Conservation (phyloP, 2,113 vertebrate genomes). For the Neolamprologus falcicula region DNA sequence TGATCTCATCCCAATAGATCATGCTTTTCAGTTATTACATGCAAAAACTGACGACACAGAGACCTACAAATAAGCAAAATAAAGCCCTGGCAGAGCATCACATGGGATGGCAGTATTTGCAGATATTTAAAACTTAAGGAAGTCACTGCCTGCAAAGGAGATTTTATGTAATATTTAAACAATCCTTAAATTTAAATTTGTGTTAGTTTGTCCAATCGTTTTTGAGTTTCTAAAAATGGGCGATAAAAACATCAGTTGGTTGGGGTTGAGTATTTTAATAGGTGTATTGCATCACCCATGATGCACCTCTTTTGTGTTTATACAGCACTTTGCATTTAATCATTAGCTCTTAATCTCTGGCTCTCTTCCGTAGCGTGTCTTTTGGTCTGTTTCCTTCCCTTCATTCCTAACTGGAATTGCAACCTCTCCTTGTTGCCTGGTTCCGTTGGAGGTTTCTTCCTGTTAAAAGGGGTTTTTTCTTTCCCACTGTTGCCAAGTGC, state of each 20-base stretch:
- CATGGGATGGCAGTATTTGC: background rate
- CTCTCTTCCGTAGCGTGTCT: background rate
- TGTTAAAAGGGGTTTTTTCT: rapidly evolving
- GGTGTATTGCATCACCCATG: background rate
- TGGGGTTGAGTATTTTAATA: background rate
- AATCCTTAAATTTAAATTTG: background rate
- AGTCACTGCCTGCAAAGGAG: background rate
- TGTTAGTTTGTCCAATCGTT: background rate
- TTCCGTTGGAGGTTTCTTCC: background rate
- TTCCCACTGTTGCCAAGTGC: background rate
- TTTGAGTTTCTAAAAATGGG: background rate
- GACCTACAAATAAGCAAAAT: background rate
- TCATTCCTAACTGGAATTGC: background rate
- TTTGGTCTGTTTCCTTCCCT: background rate
- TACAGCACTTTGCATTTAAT: background rate
- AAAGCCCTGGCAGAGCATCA: background rate
- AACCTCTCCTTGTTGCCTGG: background rate
- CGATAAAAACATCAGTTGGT: background rate
- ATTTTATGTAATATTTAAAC: background rate
- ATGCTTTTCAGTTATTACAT: background rate
- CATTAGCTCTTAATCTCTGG: background rate
- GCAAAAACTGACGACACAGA: background rate
- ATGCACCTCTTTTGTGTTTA: background rate
- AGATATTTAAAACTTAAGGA: background rate
- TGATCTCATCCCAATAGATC: background rate